These are phyloP conservation scores for Graptemys geographica DNA, from an alignment of 2,797 vertebrate genomes.

Conservation along the genomic window DNA sequence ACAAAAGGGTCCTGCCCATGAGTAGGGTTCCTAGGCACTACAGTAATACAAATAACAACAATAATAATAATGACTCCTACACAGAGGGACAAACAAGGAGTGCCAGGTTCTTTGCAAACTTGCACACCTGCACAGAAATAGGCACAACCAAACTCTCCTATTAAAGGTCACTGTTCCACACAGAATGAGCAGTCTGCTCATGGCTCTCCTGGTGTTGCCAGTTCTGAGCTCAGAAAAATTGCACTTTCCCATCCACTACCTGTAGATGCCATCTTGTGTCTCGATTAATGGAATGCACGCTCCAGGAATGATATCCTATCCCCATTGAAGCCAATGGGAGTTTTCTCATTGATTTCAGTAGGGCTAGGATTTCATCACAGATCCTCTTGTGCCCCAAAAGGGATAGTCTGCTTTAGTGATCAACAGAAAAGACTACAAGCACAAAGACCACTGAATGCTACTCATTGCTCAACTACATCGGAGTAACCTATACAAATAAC, in stretches of 20 bases:
- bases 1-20: neutral
- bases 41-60: neutral
- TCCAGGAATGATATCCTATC: neutral
- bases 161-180: neutral
- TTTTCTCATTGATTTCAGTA: neutral
- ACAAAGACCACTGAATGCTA: neutral
- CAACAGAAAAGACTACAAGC: neutral
- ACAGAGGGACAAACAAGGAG: neutral
- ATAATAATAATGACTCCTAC: neutral
- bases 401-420: neutral
- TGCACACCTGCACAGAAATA: neutral
- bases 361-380: neutral
- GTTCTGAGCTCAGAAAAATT: neutral
- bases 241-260: neutral
- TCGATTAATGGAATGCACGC: neutral
- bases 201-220: neutral
- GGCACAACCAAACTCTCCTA: neutral
- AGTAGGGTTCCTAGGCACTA: neutral
- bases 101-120: neutral
- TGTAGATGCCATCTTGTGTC: neutral
- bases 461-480: neutral
- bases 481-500: neutral
- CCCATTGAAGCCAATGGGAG: neutral
- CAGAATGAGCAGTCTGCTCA: neutral
- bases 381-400: fast-evolving